A percentile compares a stretch with the other conserved stretches of the same genome.
Conservation (phyloP, 1,140 invertebrate species). For the Diprion similis region DNA sequence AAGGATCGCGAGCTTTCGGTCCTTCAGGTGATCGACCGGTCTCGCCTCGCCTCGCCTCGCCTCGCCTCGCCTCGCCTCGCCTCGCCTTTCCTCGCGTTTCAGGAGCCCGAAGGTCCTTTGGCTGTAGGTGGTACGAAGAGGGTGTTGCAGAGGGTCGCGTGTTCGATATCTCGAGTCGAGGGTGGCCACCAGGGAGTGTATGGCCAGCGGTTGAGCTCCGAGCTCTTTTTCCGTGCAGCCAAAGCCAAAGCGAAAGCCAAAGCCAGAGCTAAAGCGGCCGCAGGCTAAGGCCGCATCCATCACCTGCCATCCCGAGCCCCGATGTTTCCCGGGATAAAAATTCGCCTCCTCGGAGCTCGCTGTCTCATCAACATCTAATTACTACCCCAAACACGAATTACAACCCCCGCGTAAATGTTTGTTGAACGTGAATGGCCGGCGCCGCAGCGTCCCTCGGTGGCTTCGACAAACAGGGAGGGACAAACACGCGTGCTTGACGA, state of each 20-base stretch:
- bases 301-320: not conserved
- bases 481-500: not conserved
- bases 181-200: not conserved
- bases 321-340: too few relatives aligned
- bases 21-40: too few relatives aligned
- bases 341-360: not conserved
- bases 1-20: not conserved
- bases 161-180: not conserved
- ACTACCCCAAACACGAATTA: constrained; percentile 2
- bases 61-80: too few relatives aligned
- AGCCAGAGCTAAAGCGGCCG: not conserved
- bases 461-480: not conserved
- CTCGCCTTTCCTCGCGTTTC: too few relatives aligned
- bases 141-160: not conserved
- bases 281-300: not conserved
- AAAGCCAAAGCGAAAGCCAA: too few relatives aligned
- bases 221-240: too few relatives aligned
- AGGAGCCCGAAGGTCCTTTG: too few relatives aligned
- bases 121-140: too few relatives aligned
- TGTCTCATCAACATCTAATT: constrained; percentile 7
- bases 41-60: too few relatives aligned
- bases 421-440: constrained; percentile 3
- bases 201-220: too few relatives aligned
- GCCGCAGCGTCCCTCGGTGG: not conserved
- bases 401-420: not conserved